A percentile compares a stretch with the other conserved stretches of the same genome.
phyloP scores from a whole-genome alignment of 2,888 invertebrate species.

The Coecobrya sp. region DNA sequence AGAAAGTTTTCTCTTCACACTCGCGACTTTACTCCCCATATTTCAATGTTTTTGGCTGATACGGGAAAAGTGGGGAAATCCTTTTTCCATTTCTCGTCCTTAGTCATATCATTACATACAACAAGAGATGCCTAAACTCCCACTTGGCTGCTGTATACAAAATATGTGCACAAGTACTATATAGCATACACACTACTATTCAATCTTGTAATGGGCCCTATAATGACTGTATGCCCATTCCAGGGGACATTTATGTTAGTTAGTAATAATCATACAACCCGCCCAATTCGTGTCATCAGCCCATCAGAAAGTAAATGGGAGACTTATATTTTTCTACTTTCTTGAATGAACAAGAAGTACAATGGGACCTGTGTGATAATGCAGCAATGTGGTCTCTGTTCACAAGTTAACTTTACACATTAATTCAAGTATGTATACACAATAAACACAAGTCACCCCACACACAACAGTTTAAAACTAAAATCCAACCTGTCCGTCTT shows the following conservation, averaged over 20 bases:
- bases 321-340: conserved; percentile 8
- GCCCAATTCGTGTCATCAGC: conserved; percentile 72
- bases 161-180: background rate
- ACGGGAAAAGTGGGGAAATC: background rate
- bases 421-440: background rate
- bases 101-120: background rate
- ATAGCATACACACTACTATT: background rate
- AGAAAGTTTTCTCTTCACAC: conserved; percentile 6
- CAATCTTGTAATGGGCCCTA: conserved; percentile 55
- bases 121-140: background rate
- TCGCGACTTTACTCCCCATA: background rate
- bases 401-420: conserved; percentile 31
- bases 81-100: background rate
- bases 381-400: background rate
- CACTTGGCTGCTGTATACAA: background rate
- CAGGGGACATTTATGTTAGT: conserved; percentile 64
- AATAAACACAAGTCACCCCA: background rate
- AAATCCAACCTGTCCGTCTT: conserved; percentile 9
- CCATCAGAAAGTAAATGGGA: conserved; percentile 50
- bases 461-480: background rate
- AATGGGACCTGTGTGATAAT: background rate
- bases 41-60: background rate
- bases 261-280: conserved; percentile 59
- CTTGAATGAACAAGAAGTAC: conserved; percentile 18
- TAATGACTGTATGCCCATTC: conserved; percentile 60